These are phyloP conservation scores for Plutella xylostella DNA, from an alignment of 2,888 invertebrate species.

Conservation along the genomic window DNA sequence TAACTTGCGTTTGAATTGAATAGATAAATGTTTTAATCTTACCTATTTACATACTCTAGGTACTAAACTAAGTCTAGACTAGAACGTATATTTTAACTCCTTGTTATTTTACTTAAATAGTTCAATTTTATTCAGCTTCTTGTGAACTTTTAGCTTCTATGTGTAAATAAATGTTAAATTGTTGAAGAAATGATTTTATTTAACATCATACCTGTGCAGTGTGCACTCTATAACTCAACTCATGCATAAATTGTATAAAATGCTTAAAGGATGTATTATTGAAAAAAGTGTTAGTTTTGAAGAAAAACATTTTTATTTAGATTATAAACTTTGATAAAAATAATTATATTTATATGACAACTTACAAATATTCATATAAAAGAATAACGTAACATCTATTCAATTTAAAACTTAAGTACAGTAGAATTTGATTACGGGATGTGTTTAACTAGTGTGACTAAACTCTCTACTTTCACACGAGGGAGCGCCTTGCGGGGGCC, in stretches of 20 bases:
- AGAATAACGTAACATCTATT: constrained; percentile 70
- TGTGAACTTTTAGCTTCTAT: constrained; percentile 29
- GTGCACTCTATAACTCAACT: too few relatives aligned
- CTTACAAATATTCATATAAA: constrained; percentile 70
- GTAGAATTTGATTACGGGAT: constrained; percentile 58
- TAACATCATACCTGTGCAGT: background rate
- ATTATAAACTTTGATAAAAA: constrained; percentile 73
- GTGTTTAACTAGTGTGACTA: constrained; percentile 65
- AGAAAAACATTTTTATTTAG: constrained; percentile 71
- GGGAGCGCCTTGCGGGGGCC: too few relatives aligned
- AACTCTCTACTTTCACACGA: too few relatives aligned
- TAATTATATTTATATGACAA: constrained; percentile 71
- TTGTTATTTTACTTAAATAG: too few relatives aligned
- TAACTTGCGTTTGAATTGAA: too few relatives aligned
- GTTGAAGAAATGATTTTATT: constrained; percentile 24
- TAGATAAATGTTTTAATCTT: too few relatives aligned
- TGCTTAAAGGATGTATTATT: background rate
- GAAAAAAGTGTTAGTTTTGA: constrained; percentile 46
- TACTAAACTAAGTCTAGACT: too few relatives aligned
- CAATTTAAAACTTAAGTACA: constrained; percentile 59
- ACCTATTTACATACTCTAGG: too few relatives aligned
- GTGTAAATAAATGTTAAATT: constrained; percentile 36
- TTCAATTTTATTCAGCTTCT: too few relatives aligned
- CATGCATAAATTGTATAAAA: too few relatives aligned
- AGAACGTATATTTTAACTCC: too few relatives aligned